Percentiles rank a stretch among this genome's conserved stretches.
Conservation (phyloP, 2,797 vertebrate species). For the Notolabrus celidotus region DNA sequence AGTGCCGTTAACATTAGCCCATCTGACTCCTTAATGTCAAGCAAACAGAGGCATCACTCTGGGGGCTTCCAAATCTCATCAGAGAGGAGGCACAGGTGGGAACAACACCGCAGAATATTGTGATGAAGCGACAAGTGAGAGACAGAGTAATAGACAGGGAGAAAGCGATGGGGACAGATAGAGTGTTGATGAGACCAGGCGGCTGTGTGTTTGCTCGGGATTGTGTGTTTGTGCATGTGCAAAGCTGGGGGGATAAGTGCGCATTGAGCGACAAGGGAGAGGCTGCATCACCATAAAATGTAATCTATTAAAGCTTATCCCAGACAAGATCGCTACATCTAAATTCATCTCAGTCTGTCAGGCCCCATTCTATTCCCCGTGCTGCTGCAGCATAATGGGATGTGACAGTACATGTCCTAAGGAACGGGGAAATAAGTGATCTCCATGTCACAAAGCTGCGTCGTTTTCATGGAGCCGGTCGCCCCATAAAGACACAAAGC, state of each 20-base stretch:
- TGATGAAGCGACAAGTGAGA: slow-evolving; percentile 58
- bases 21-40: slow-evolving; percentile 58
- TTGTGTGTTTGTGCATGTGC: slow-evolving; percentile 50
- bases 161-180: slow-evolving; percentile 37
- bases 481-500: slow-evolving; percentile 34
- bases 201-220: slow-evolving; percentile 44
- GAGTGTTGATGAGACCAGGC: slow-evolving; percentile 55
- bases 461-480: slow-evolving; percentile 57
- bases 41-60: slow-evolving; percentile 56
- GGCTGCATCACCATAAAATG: slow-evolving; percentile 75
- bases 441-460: slow-evolving; percentile 62
- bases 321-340: slow-evolving; percentile 76
- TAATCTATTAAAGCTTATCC: slow-evolving; percentile 82
- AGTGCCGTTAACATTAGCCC: slow-evolving; percentile 55
- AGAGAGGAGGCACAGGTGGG: slow-evolving; percentile 53
- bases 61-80: slow-evolving; percentile 60
- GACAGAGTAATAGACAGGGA: slow-evolving; percentile 45
- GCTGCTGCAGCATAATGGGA: slow-evolving; percentile 70
- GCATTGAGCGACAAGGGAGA: slow-evolving; percentile 67
- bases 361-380: slow-evolving; percentile 54
- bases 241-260: slow-evolving; percentile 65
- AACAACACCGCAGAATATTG: slow-evolving; percentile 36
- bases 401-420: slow-evolving; percentile 73
- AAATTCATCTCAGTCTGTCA: slow-evolving; percentile 79
- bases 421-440: slow-evolving; percentile 73